Evolutionary conservation across 2,113 vertebrate species (phyloP).

Genomic region (Petaurus breviceps): DNA sequence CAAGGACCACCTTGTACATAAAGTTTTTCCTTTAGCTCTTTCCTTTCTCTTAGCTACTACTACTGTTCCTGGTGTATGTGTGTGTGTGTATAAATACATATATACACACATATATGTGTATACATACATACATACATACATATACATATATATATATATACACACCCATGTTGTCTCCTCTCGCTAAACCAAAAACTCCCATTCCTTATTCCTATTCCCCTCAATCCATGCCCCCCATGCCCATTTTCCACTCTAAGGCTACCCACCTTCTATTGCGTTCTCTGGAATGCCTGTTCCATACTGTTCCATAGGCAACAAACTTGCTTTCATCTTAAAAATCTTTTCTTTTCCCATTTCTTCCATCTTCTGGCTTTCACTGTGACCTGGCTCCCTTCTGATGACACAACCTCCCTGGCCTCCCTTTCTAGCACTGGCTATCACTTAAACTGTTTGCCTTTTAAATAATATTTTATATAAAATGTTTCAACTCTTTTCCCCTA

Average conservation of each 20-base stretch:
- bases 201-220: not conserved
- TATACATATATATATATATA: no score
- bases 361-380: not conserved
- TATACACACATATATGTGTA: no score
- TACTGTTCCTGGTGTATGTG: no score
- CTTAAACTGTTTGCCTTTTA: not conserved
- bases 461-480: not conserved
- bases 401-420: not conserved
- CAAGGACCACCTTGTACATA: not conserved
- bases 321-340: not conserved
- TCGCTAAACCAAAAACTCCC: not conserved
- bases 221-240: not conserved
- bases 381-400: not conserved
- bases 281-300: not conserved
- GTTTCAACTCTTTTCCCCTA: not conserved
- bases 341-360: conserved; percentile 1
- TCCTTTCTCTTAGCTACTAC: not conserved
- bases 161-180: not conserved
- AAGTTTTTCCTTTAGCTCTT: not conserved
- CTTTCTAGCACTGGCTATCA: not conserved
- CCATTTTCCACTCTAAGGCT: not conserved
- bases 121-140: no score
- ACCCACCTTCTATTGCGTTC: not conserved
- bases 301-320: not conserved
- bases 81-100: no score